These are phyloP conservation scores for Ophioninae sp. DNA, from an alignment of 2,888 invertebrate genomes.

Conservation along the genomic window DNA sequence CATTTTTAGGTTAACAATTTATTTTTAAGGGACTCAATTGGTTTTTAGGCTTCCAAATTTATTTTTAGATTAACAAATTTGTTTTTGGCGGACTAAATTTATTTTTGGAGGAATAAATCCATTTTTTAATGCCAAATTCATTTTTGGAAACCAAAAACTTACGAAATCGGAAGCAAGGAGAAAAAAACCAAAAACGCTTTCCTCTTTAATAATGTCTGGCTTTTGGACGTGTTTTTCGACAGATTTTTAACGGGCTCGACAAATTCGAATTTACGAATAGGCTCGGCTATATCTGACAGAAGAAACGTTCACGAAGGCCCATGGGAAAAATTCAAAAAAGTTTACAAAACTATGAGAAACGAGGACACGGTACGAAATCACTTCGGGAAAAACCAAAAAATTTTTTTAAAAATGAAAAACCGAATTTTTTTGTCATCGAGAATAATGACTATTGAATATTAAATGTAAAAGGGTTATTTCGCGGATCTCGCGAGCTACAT, in stretches of 20 bases:
- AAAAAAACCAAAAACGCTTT: too few species aligned
- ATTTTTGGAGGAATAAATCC: too few species aligned
- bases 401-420: not conserved
- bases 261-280: constrained; percentile 71
- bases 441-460: constrained; percentile 19
- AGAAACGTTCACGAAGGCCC: constrained; percentile 65
- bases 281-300: constrained; percentile 60
- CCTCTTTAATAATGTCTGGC: too few species aligned
- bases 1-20: too few species aligned
- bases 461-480: constrained; percentile 80
- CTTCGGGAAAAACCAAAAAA: not conserved
- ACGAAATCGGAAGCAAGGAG: too few species aligned
- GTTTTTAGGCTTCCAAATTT: too few species aligned
- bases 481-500: constrained; percentile 83
- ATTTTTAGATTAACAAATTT: too few species aligned
- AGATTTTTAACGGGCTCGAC: constrained; percentile 73
- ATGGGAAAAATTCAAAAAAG: constrained; percentile 69
- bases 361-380: constrained; percentile 77
- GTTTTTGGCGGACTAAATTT: too few species aligned
- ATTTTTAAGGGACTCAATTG: too few species aligned
- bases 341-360: constrained; percentile 71
- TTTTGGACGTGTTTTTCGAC: constrained; percentile 3
- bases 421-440: not conserved
- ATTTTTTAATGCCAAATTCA: too few species aligned
- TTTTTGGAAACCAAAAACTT: too few species aligned